Evolutionary conservation across 37 sponge, comb jelly and placozoan species (phyloP).

Genomic region (Haliclona indistincta): DNA sequence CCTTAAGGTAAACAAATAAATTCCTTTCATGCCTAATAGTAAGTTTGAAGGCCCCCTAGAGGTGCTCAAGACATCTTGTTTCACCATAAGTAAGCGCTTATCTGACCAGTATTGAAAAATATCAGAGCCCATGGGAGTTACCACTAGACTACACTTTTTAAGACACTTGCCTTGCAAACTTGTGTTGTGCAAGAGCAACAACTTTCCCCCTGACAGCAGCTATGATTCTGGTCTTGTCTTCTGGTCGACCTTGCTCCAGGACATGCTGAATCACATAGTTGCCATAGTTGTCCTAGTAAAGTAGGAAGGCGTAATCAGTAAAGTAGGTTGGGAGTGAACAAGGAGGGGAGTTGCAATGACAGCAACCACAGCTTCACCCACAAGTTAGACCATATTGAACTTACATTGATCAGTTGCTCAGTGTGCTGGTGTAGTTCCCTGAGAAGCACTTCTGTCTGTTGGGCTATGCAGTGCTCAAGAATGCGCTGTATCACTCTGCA

Average conservation of each 20-base stretch:
- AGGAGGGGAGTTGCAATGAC: too few relatives aligned
- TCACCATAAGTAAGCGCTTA: too few relatives aligned
- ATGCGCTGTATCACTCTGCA: slow-evolving; percentile 96
- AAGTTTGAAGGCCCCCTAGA: too few relatives aligned
- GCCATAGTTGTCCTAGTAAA: slow-evolving; percentile 78
- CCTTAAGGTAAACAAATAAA: too few relatives aligned
- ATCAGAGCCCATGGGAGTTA: too few relatives aligned
- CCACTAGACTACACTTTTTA: too few relatives aligned
- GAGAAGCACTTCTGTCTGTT: slow-evolving; percentile 76
- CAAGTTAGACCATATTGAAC: neutral
- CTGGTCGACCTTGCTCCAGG: slow-evolving; percentile 77
- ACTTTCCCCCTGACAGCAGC: slow-evolving; percentile 63
- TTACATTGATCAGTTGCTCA: slow-evolving; percentile 76
- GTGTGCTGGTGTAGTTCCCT: slow-evolving; percentile 76
- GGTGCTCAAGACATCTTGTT: too few relatives aligned
- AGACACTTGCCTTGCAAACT: slow-evolving; percentile 87
- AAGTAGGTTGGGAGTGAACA: slow-evolving; percentile 1
- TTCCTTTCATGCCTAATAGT: too few relatives aligned
- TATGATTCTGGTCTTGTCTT: slow-evolving; percentile 79
- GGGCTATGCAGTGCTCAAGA: slow-evolving; percentile 84
- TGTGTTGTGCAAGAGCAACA: slow-evolving; percentile 85
- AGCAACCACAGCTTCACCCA: slow-evolving; percentile 3
- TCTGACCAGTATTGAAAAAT: too few relatives aligned
- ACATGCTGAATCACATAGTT: slow-evolving; percentile 96
- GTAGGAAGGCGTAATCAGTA: neutral